Conservation (phyloP, 2,113 vertebrate species). For the Colius striatus region DNA sequence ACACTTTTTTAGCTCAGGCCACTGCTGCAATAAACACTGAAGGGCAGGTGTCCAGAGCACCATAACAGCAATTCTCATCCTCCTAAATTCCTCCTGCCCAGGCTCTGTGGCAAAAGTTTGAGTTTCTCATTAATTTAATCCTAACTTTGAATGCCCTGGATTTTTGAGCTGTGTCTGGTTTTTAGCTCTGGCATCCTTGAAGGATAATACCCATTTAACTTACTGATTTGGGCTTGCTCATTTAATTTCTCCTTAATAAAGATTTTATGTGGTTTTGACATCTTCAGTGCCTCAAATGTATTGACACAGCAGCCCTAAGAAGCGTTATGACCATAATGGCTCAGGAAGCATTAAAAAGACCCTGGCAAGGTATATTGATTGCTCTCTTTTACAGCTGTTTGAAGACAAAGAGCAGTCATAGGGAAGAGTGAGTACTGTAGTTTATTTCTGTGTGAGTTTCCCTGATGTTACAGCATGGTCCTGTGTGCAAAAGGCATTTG, state of each 20-base stretch:
- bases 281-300: conserved; percentile 11
- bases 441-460: background rate
- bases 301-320: conserved; percentile 16
- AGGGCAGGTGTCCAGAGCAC: background rate
- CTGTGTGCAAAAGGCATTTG: background rate
- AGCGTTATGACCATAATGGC: conserved; percentile 23
- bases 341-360: conserved; percentile 15
- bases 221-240: background rate
- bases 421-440: background rate
- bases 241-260: conserved; percentile 63
- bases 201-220: conserved; percentile 21
- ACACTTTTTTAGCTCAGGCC: background rate
- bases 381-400: conserved; percentile 6
- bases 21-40: background rate
- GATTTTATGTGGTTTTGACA: conserved; percentile 59
- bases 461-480: background rate
- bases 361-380: conserved; percentile 28
- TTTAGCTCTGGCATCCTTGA: conserved; percentile 13
- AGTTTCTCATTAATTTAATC: background rate
- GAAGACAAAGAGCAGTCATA: background rate
- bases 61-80: background rate
- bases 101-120: background rate
- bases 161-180: background rate
- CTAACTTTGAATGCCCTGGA: background rate
- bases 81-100: background rate